These are phyloP conservation scores for Synergus japonicus DNA, from an alignment of 2,888 invertebrate genomes.

Conservation along the genomic window DNA sequence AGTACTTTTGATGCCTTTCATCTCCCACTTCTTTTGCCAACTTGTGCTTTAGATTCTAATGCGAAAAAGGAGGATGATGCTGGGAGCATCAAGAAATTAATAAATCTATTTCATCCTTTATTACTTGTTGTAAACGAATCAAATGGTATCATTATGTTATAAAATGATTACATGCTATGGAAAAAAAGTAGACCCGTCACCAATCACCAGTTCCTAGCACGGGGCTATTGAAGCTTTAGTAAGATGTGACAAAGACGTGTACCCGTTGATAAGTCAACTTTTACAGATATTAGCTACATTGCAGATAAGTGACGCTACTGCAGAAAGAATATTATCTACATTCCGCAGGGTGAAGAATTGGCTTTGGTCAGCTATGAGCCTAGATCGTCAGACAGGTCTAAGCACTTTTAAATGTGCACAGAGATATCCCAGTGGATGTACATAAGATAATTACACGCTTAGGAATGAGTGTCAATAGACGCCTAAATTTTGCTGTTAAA, in stretches of 20 bases:
- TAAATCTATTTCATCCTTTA: too few relatives aligned
- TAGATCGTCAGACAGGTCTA: slow-evolving; percentile 55
- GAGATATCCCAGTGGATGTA: slow-evolving; percentile 45
- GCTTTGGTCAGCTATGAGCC: slow-evolving; percentile 53
- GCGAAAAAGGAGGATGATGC: too few relatives aligned
- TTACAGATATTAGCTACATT: slow-evolving; percentile 51
- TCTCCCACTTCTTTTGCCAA: too few relatives aligned
- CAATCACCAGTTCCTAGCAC: slow-evolving; percentile 53
- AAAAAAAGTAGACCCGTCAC: slow-evolving; percentile 12
- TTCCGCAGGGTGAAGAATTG: slow-evolving; percentile 58
- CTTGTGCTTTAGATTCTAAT: too few relatives aligned
- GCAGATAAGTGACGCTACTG: slow-evolving; percentile 54
- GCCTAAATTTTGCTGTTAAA: slow-evolving; percentile 47
- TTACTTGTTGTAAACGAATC: too few relatives aligned
- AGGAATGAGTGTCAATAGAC: slow-evolving; percentile 45
- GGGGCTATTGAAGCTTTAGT: slow-evolving; percentile 56
- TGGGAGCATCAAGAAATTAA: too few relatives aligned
- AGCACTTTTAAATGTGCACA: slow-evolving; percentile 52
- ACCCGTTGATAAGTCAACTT: slow-evolving; percentile 48
- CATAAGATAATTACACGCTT: slow-evolving; percentile 46
- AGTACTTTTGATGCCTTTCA: too few relatives aligned
- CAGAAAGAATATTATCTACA: slow-evolving; percentile 56
- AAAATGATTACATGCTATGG: neutral
- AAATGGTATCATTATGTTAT: too few relatives aligned
- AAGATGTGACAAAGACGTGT: slow-evolving; percentile 50